Base-by-base conservation (phyloP, 2,113 vertebrate species). In the Taurulus bubalis region DNA sequence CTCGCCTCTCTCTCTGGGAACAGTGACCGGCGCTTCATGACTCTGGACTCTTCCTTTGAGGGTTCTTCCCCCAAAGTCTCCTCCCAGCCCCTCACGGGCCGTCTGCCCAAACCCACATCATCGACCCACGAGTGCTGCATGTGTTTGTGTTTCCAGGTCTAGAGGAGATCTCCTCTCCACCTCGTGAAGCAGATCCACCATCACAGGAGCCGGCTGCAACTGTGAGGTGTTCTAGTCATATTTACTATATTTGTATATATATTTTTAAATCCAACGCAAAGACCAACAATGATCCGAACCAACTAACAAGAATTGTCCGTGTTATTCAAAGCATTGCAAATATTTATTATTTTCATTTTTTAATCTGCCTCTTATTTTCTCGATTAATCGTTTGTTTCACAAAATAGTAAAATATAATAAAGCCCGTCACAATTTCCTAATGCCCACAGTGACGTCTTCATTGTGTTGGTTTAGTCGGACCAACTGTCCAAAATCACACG, bases 1-100 rank as follows among this genome's bases (percentile, higher is more conserved):
- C n/a, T 55, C 10, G 11, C 77, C 47, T 75, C 77, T 51, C 82
- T 55, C 75, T 65, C 71, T 40, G 59, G 56, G 75, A 83, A 40
- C 22, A 0, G n/a, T 4, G 26, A 67, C 2, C 24, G 22, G 3
- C 22, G 60, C 66, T 79, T 71, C 66, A 73, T 58, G 55, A 75
- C 18, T 36, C 9, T 12, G 34, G 60, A 72, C 18, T 0, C n/a
- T 9, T 76, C 58, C 66, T 81, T 16, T 71, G 56, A 78, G 69
- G 22, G 20, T 16, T 14, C 30, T 34, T 34, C 34, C 34, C 34
- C 34, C 34, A 34, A 34, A 34, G 34, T 26, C 12, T 45, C 34
- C 22, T 65, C 26, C 38, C n/a, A n/a, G n/a, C n/a, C n/a, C n/a
- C n/a, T n/a, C n/a, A n/a, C n/a, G n/a, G n/a, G n/a, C n/a, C n/a